Evolutionary conservation across 1,140 invertebrate genomes (phyloP), one percentile per base, ranked within the genome.

Genomic region (Drepana arcuata): DNA sequence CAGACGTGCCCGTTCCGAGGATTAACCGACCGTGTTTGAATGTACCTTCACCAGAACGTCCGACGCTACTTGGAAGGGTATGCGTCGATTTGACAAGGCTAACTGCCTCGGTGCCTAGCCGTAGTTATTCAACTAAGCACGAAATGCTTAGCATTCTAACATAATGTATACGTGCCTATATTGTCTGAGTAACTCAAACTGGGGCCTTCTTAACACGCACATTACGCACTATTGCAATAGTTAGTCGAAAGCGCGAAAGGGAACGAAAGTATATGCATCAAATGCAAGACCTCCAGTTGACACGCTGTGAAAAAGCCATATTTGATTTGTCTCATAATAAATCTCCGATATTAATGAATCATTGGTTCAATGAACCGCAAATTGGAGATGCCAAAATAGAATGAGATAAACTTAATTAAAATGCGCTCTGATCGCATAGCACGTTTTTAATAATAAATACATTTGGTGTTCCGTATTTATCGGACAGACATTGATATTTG

Each of bases 111-210:
- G 47, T 58, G 43, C 60, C 49, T 53, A 33, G 57, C 43, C 56
- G 48, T 57, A 64, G 50, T 58, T 58, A 58, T 56, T 65, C 30
- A 62, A 57, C 57, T 78, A 71, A 68, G 60, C 67, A 61, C 63
- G 74, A 70, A 74, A 68, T 77, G 65, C 54, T 80, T 80, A 80
- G 63, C 75, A 80, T 80, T 80, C 75, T 61, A 62, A 65, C 57
- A 54, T 63, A 58, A 69, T 68, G 59, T 54, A 58, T 55, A 56
- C 54, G 54, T 62, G 39, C 35, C 28, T 37, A 59, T 55, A 61
- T 68, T 68, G 62, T 64, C 63, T n/a, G n/a, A n/a, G n/a, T n/a
- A n/a, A n/a, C n/a, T n/a, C n/a, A n/a, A n/a, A n/a, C n/a, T n/a
- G n/a, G n/a, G n/a, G n/a, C n/a, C n/a, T n/a, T n/a, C n/a, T n/a